These are phyloP conservation scores for Varecia variegata DNA, from an alignment of 2,797 vertebrate genomes.

Conservation along the genomic window DNA sequence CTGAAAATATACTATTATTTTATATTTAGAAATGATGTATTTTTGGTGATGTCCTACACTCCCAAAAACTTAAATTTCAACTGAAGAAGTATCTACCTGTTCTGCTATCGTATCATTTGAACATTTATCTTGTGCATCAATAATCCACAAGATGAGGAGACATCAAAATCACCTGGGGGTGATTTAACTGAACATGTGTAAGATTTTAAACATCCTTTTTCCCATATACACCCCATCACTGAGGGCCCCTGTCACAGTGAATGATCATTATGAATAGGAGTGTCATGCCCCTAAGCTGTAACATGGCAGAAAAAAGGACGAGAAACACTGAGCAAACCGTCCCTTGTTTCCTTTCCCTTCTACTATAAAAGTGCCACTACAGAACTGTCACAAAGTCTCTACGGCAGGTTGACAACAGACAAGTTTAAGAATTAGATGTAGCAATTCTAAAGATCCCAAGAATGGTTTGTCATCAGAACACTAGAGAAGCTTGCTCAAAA, in stretches of 20 bases:
- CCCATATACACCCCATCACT: not conserved
- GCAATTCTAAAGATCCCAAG: not conserved
- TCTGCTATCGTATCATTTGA: not conserved
- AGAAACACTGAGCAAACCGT: not conserved
- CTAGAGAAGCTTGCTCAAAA: not conserved
- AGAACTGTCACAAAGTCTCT: not conserved
- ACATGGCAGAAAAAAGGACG: not conserved
- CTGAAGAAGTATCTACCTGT: not conserved
- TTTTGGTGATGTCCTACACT: not conserved
- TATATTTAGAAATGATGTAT: not conserved
- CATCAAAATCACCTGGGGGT: not conserved
- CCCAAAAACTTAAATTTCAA: not conserved
- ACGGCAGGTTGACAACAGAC: not conserved
- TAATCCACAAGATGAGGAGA: not conserved
- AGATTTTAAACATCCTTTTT: not conserved
- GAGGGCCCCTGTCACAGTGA: not conserved
- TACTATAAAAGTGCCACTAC: not conserved
- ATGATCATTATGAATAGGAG: not conserved
- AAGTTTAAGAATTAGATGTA: not conserved
- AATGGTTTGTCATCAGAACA: not conserved
- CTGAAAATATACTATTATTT: slow-evolving; percentile 3
- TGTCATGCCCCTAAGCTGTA: not conserved
- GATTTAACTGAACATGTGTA: not conserved
- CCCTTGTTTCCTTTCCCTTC: not conserved
- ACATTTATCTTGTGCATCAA: not conserved